phyloP scores from a whole-genome alignment of 2,888 invertebrate species.

The Lochmaea crataegi region DNA sequence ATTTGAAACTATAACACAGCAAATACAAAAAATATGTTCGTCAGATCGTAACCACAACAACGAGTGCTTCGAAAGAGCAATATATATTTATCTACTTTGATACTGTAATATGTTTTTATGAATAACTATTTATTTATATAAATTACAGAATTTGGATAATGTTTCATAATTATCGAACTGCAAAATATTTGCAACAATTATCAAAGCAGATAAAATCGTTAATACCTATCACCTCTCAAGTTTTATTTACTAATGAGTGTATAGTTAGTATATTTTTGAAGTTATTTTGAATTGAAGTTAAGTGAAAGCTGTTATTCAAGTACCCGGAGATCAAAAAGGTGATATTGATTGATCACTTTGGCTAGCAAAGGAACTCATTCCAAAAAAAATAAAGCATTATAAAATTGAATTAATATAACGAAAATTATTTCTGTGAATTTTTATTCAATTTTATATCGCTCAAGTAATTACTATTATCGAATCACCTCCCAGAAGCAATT shows the following conservation, averaged over 20 bases:
- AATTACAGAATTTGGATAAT: too few species aligned
- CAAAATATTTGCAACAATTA: too few species aligned
- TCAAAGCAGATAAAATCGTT: background rate
- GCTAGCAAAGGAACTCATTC: constrained; percentile 49
- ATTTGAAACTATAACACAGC: too few species aligned
- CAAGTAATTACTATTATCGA: background rate
- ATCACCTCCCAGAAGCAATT: constrained; percentile 29
- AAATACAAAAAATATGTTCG: too few species aligned
- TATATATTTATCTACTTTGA: too few species aligned
- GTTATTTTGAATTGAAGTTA: background rate
- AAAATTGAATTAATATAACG: background rate
- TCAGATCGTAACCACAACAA: too few species aligned
- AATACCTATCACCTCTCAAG: background rate
- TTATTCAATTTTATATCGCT: constrained; percentile 7
- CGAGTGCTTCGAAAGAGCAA: too few species aligned
- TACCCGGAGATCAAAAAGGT: constrained; percentile 24
- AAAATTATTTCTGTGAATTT: too few species aligned
- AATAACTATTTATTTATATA: too few species aligned
- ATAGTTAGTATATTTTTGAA: too few species aligned
- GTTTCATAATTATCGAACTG: too few species aligned
- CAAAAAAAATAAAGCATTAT: background rate
- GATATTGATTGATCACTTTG: constrained; percentile 31
- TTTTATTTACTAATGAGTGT: constrained; percentile 10
- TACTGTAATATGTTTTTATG: too few species aligned
- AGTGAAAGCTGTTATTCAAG: constrained; percentile 7